Evolutionary conservation across 2,888 invertebrate genomes (phyloP), one percentile per base, ranked within the genome.

Genomic region (Meiosimyza decipiens): DNA sequence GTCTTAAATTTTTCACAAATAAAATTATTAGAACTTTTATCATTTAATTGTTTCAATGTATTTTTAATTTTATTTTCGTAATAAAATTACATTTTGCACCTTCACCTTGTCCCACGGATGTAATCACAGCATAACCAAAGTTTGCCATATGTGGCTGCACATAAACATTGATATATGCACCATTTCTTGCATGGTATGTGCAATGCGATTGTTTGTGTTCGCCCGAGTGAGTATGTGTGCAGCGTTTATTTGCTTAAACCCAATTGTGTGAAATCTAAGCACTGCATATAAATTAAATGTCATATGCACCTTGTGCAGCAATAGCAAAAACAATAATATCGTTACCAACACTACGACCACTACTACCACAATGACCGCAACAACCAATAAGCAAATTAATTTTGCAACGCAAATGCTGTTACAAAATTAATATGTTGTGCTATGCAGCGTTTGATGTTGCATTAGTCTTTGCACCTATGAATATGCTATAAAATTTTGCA

Each of bases 331-430:
- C 33, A 63, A 47, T 50, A 63, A 40, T 15, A 63, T 9, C 47
- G 49, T 49, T 49, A 64, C 64, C 47, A 50, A 64, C 40, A 18
- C 64, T 18, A 13, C 16, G 40, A 62, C 62, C 16, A 55, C 55
- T 18, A 55, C 55, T 15, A 55, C 55, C 16, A 54, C 54, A 16
- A n/a, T 47, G 47, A 11, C 47, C 13, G 47, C 62, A 33, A 55
- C 54, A 28, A 47, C 16, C 54, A 66, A 66, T 66, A 52, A 66
- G 54, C 66, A 66, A 66, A 66, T 66, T 66, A 47, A 66, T 66
- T 66, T 28, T n/a, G 16, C 33, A n/a, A 47, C 66, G 54, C 40
- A 40, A 40, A 66, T 47, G 28, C 40, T 50, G 22, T 64, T 64
- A 47, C 62, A 15, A 40, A 47, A 33, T 7, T 33, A 47, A 9